phyloP scores from a whole-genome alignment of 2,888 invertebrate species.

The Chirona hameri region DNA sequence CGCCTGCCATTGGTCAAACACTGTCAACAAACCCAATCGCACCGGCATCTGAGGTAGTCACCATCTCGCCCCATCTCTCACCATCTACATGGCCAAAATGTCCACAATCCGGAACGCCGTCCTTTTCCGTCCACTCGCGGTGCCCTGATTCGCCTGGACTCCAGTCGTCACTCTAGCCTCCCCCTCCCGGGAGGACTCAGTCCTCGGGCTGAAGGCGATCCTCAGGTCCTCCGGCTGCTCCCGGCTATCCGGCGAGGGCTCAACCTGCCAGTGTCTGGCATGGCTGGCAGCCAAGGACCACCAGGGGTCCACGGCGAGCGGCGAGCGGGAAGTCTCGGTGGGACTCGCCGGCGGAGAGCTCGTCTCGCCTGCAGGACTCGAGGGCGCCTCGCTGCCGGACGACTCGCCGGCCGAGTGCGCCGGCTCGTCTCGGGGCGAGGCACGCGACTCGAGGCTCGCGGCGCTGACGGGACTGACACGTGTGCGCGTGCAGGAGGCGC shows the following conservation, averaged over 20 bases:
- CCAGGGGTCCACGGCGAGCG: not conserved
- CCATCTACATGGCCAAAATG: constrained; percentile 3
- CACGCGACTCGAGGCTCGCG: no score
- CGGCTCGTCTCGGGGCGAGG: not conserved
- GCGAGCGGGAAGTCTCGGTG: not conserved
- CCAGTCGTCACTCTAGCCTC: no score
- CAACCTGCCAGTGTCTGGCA: no score
- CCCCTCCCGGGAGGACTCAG: no score
- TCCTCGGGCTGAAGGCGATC: no score
- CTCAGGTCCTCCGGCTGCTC: not conserved
- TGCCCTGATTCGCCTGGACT: no score
- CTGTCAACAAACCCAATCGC: no score
- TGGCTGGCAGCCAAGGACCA: no score
- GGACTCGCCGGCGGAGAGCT: not conserved
- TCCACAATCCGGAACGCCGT: not conserved
- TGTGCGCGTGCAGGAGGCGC: constrained; percentile 53
- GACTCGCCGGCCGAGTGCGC: not conserved
- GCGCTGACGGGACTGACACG: no score
- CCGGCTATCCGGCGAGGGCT: no score
- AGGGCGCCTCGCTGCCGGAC: not conserved
- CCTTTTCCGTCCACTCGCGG: not conserved
- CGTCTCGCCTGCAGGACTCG: not conserved
- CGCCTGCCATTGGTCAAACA: no score
- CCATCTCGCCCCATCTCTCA: not conserved
- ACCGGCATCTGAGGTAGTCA: no score